A percentile compares a stretch with the other conserved stretches of the same genome.
Evolutionary conservation across 2,797 vertebrate species (phyloP).

Genomic region (Muraenolepis orangiensis): DNA sequence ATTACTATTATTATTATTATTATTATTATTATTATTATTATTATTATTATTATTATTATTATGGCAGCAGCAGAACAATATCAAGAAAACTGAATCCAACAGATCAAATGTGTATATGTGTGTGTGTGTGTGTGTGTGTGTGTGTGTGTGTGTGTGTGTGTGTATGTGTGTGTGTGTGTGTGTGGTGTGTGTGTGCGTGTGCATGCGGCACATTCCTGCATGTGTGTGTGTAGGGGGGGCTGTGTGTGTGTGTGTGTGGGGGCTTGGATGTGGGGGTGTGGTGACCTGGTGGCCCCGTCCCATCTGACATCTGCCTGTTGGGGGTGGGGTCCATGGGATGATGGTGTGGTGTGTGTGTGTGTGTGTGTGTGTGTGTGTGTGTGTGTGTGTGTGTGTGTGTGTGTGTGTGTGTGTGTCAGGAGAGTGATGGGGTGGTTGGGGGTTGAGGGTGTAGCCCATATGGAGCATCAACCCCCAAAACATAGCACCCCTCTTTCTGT

Average conservation of each 20-base stretch:
- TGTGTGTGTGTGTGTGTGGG: slow-evolving; percentile 33
- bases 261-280: slow-evolving; percentile 36
- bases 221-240: slow-evolving; percentile 14
- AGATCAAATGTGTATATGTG: too few species aligned
- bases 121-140: slow-evolving; percentile 17
- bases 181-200: slow-evolving; percentile 45
- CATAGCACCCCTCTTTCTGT: slow-evolving; percentile 1
- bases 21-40: too few species aligned
- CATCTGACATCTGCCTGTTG: slow-evolving; percentile 81
- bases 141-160: slow-evolving; percentile 13
- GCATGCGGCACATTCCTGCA: slow-evolving; percentile 38
- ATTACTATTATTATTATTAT: too few species aligned
- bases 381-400: neutral
- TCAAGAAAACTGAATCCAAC: too few species aligned
- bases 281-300: slow-evolving; percentile 75
- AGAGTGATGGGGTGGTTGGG: neutral
- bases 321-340: slow-evolving; percentile 45
- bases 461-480: slow-evolving; percentile 55
- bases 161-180: slow-evolving; percentile 32
- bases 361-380: slow-evolving; percentile 1
- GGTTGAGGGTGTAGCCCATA: slow-evolving; percentile 57
- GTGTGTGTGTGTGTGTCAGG: slow-evolving; percentile 1
- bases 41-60: too few species aligned
- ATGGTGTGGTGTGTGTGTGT: neutral
- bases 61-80: too few species aligned